phyloP scores from a whole-genome alignment of 2,797 vertebrate genomes.

The Lacerta viridis region DNA sequence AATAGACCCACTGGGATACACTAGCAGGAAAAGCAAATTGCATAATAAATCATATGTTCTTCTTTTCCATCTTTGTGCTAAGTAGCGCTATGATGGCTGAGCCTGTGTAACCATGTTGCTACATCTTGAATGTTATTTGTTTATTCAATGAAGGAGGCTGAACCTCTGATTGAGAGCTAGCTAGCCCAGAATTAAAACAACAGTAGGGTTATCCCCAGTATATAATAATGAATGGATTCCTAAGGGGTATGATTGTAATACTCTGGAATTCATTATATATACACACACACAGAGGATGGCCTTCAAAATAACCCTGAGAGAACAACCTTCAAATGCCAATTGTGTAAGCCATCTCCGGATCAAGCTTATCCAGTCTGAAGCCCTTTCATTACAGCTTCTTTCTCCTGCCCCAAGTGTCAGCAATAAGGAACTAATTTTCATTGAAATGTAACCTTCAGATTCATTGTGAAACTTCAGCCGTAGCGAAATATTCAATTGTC shows the following conservation, averaged over 20 bases:
- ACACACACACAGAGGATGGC: neutral
- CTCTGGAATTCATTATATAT: neutral
- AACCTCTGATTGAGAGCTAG: neutral
- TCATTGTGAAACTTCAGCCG: neutral
- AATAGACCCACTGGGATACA: neutral
- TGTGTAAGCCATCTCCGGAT: neutral
- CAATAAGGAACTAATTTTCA: neutral
- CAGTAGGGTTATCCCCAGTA: neutral
- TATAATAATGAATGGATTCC: neutral
- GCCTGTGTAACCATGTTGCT: neutral
- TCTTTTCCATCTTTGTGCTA: neutral
- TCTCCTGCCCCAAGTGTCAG: neutral
- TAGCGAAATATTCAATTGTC: neutral
- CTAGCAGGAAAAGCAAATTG: neutral
- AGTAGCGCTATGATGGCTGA: neutral
- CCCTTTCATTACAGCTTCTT: neutral
- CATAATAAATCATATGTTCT: accelerated
- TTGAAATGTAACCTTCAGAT: neutral
- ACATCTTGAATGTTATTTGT: neutral
- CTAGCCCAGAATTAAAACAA: neutral
- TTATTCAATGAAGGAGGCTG: neutral
- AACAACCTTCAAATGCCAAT: neutral
- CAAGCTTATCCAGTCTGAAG: neutral
- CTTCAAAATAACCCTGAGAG: conserved; percentile 12
- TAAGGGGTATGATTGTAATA: neutral